Base-by-base conservation (phyloP, 1,140 invertebrate species). In the Bursaphelenchus mucronatus region DNA sequence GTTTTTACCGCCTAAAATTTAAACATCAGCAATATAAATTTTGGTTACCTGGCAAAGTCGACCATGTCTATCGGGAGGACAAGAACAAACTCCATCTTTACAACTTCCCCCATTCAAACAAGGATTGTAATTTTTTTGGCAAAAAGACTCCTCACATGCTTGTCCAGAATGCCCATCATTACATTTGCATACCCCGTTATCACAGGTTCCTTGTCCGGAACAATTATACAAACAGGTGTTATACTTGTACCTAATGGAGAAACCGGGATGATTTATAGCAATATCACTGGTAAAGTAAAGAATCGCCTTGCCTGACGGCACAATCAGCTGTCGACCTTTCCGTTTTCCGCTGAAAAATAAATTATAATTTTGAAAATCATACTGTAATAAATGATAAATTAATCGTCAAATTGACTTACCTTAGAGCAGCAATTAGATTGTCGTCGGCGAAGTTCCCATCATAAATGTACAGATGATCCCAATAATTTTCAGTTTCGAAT, bases 381-480 rank as follows among this genome's bases (percentile, higher is more conserved):
- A 44, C 40, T 59, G 56, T 17, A 49, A 19, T 49, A 49, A 49
- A 49, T 1, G 47, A n/a, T 3, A n/a, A 41, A 46, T n/a, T 44
- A 59, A 30, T 39, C 19, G 13, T 61, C 10, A 30, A 17, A 55
- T 39, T 69, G 15, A 8, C 50, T 15, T 59, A 70, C 80, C 78
- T 82, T 19, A 80, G 77, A 39, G 78, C 80, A 19, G 64, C 78
- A 9, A 80, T 52, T 21, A 80, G 62, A 47, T 75, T 67, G 15
- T 69, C 69, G 62, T 75, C 68, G 51, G 79, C 76, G 41, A 64
- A 61, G 54, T 79, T 75, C 15, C 78, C 78, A 47, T 80, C 78
- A 58, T 82, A 82, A 54, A 80, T 71, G 51, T 82, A 76, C 15
- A 80, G 44, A 69, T 75, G 70, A 67, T 80, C 78, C 80, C 80